phyloP scores from a whole-genome alignment of 2,113 vertebrate genomes.

The Silurus meridionalis region DNA sequence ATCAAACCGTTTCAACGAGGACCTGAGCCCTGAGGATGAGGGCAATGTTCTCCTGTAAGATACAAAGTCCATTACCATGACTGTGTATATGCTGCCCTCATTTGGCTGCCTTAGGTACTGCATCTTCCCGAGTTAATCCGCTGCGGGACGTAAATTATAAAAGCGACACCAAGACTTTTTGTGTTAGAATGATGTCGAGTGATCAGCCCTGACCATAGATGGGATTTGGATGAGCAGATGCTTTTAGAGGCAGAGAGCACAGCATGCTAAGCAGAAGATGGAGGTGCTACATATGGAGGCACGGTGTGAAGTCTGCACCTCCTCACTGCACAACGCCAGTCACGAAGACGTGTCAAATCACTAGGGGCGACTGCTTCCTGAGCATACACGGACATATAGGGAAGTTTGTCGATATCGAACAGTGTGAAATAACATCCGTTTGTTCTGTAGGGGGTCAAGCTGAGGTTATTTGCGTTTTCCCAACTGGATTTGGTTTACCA shows the following conservation, averaged over 20 bases:
- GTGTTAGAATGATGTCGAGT: not conserved
- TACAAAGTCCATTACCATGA: not conserved
- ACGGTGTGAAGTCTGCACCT: constrained; percentile 47
- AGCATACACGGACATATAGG: not conserved
- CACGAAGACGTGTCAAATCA: constrained; percentile 10
- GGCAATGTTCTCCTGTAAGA: not conserved
- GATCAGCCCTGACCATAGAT: not conserved
- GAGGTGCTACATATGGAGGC: constrained; percentile 50
- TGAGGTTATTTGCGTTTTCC: not conserved
- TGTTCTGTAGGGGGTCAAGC: not conserved
- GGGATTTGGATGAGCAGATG: not conserved
- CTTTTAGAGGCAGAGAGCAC: not conserved
- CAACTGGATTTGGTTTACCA: not conserved
- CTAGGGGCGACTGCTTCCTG: constrained; percentile 7
- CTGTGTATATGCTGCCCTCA: constrained; percentile 41
- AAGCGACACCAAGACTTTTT: not conserved
- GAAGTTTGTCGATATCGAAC: not conserved
- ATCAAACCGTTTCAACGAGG: not conserved
- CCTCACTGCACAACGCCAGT: constrained; percentile 5
- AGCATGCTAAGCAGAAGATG: not conserved
- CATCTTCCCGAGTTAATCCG: not conserved
- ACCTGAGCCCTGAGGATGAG: not conserved
- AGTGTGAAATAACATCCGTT: not conserved
- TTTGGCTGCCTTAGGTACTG: not conserved
- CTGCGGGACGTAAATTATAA: not conserved